These are phyloP conservation scores for Cheilosia urbana DNA, from an alignment of 2,888 invertebrate genomes.

Conservation along the genomic window DNA sequence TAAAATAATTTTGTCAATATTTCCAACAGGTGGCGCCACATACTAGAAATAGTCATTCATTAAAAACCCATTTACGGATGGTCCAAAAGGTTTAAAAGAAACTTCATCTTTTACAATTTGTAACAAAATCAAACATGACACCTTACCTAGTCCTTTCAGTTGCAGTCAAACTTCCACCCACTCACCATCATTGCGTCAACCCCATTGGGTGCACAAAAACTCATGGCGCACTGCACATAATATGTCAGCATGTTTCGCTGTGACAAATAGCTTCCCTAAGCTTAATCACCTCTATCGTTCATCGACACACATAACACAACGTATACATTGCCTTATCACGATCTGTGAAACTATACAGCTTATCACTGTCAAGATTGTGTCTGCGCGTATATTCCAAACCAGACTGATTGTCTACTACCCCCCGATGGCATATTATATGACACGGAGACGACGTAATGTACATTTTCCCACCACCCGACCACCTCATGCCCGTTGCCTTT, in stretches of 20 bases:
- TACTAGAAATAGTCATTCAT: too few relatives aligned
- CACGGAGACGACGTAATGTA: slow-evolving; percentile 21
- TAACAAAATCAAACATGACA: too few relatives aligned
- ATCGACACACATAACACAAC: slow-evolving; percentile 6
- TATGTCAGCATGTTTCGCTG: slow-evolving; percentile 19
- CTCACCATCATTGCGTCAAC: background rate
- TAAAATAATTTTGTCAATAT: too few relatives aligned
- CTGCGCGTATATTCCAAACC: slow-evolving; percentile 17
- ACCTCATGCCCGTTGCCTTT: background rate
- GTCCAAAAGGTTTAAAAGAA: too few relatives aligned
- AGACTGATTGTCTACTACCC: slow-evolving; percentile 60
- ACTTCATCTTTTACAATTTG: too few relatives aligned
- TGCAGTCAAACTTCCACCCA: background rate
- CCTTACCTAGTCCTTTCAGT: background rate
- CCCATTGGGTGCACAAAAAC: background rate
- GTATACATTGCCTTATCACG: slow-evolving; percentile 34
- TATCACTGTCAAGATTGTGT: slow-evolving; percentile 65
- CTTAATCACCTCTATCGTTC: slow-evolving; percentile 45
- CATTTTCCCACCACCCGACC: slow-evolving; percentile 5
- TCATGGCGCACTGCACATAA: slow-evolving; percentile 10
- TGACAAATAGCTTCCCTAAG: slow-evolving; percentile 33
- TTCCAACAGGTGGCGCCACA: too few relatives aligned
- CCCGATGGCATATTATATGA: slow-evolving; percentile 10
- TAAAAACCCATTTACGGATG: too few relatives aligned
- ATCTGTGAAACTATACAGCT: slow-evolving; percentile 31